phyloP scores from a whole-genome alignment of 2,888 invertebrate species.

The Imbricaverruca yamaguchii region DNA sequence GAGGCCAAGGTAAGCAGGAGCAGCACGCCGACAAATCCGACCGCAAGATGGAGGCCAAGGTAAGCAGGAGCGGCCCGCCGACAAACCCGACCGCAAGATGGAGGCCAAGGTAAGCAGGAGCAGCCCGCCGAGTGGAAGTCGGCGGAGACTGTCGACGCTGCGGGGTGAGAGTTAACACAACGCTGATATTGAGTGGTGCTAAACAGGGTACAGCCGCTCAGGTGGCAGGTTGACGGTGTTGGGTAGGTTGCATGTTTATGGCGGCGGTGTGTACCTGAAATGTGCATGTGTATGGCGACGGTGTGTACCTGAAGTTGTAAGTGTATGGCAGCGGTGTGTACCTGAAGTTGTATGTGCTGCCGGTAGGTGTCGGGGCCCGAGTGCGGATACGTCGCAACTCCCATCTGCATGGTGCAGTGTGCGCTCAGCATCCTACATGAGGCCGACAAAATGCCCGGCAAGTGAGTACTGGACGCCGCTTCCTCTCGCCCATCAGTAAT shows the following conservation, averaged over 20 bases:
- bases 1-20: neutral
- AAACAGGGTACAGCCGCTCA: too few species aligned
- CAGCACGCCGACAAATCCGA: neutral
- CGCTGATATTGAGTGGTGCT: too few species aligned
- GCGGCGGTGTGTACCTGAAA: too few species aligned
- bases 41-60: neutral
- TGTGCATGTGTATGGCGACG: too few species aligned
- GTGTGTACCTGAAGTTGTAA: too few species aligned
- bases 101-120: neutral
- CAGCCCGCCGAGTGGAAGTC: neutral
- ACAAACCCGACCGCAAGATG: neutral
- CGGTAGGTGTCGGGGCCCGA: conserved; percentile 53
- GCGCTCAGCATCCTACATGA: conserved; percentile 70
- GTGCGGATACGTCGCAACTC: conserved; percentile 78
- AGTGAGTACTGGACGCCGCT: neutral
- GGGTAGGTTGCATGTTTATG: too few species aligned
- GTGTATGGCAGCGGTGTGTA: too few species aligned
- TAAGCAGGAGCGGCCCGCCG: neutral
- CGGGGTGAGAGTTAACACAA: too few species aligned
- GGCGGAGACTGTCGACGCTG: neutral
- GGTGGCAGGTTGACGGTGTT: too few species aligned
- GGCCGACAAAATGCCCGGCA: conserved; percentile 43
- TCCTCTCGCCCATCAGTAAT: too few species aligned
- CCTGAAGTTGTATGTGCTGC: neutral
- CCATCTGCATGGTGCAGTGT: conserved; percentile 59